Evolutionary conservation across 30 jellyfish, hydroid and myxozoan species (phyloP).

Genomic region (Nemopilema nomurai): DNA sequence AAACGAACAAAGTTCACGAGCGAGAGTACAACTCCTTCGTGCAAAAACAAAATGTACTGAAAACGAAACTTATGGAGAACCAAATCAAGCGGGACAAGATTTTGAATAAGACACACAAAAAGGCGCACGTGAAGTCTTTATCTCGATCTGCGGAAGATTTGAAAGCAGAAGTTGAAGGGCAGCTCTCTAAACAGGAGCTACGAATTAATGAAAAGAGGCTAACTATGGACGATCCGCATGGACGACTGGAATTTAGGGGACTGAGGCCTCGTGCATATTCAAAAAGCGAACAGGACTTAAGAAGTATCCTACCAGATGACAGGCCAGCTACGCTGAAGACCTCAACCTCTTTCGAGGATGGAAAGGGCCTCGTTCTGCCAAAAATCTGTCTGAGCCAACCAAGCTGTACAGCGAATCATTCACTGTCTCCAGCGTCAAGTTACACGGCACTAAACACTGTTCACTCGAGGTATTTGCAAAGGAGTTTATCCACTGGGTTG

Average conservation of each 20-base stretch:
- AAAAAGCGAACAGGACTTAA: constrained; percentile 19
- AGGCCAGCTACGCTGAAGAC: background rate
- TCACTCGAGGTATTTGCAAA: background rate
- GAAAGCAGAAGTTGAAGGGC: background rate
- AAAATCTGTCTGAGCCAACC: background rate
- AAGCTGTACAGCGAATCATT: background rate
- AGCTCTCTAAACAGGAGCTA: background rate
- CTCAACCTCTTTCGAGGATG: background rate
- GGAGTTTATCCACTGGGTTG: background rate
- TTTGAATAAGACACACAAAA: background rate
- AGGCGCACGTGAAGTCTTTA: background rate
- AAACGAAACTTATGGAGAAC: constrained; percentile 18
- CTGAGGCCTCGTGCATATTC: constrained; percentile 11
- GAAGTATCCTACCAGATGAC: background rate
- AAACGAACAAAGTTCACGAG: background rate
- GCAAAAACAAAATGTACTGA: constrained; percentile 12
- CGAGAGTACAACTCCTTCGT: constrained; percentile 19
- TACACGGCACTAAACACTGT: background rate
- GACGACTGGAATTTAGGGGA: background rate
- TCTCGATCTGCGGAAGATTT: constrained; percentile 14
- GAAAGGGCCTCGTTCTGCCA: background rate
- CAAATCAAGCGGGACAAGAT: constrained; percentile 8
- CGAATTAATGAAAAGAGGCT: background rate
- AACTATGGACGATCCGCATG: background rate
- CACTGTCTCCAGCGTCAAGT: background rate